phyloP scores from a whole-genome alignment of 2,113 vertebrate genomes.

The Colaptes auratus region DNA sequence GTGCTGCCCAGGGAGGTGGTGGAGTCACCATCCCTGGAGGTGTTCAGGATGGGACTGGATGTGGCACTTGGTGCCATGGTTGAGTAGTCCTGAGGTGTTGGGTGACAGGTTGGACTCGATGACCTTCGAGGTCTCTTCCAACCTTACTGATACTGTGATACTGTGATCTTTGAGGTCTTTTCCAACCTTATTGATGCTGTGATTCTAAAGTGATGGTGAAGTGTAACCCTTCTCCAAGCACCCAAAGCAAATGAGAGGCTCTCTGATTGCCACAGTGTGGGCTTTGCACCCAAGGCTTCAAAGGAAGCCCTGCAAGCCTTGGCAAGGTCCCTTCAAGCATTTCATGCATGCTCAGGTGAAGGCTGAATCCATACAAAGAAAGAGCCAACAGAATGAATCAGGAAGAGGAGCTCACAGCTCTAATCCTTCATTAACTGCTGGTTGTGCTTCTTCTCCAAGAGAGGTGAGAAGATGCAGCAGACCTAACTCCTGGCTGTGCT shows the following conservation, averaged over 20 bases:
- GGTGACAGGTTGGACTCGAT: too few species aligned
- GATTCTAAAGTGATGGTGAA: neutral
- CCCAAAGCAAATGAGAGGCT: neutral
- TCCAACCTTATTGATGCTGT: too few species aligned
- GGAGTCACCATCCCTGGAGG: too few species aligned
- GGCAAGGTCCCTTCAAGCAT: neutral
- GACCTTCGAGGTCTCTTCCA: too few species aligned
- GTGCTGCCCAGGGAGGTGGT: too few species aligned
- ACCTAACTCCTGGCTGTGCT: neutral
- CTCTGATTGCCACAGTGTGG: rapidly evolving
- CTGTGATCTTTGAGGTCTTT: too few species aligned
- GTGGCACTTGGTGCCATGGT: too few species aligned
- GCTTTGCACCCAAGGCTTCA: neutral
- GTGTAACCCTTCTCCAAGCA: rapidly evolving
- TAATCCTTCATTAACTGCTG: neutral
- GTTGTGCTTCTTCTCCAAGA: rapidly evolving
- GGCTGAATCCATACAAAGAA: rapidly evolving
- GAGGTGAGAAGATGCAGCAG: neutral
- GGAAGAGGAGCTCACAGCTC: neutral
- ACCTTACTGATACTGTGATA: too few species aligned
- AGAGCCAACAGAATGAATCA: rapidly evolving
- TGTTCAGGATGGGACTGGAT: too few species aligned
- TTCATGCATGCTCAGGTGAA: rapidly evolving
- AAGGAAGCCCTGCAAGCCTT: neutral
- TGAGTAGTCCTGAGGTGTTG: too few species aligned